Evolutionary conservation across 2,797 vertebrate species (phyloP).

Genomic region (Tinamus major): DNA sequence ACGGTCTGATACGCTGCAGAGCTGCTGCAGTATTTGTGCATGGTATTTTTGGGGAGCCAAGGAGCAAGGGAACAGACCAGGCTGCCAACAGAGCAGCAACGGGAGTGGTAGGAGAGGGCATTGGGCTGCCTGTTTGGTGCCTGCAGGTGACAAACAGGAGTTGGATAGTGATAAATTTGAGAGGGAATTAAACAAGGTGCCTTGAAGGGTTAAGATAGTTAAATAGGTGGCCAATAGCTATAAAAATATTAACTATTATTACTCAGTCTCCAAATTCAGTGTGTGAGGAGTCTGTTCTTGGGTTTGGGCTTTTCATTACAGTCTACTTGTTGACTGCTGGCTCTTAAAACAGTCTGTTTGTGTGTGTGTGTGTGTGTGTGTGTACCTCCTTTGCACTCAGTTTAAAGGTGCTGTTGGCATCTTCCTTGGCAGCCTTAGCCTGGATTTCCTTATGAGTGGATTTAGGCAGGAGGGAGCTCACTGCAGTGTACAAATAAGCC

Average conservation of each 20-base stretch:
- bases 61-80: neutral
- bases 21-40: neutral
- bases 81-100: neutral
- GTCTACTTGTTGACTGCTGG: neutral
- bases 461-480: neutral
- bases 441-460: neutral
- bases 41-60: neutral
- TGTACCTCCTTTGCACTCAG: neutral
- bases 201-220: neutral
- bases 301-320: neutral
- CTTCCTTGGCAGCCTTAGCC: neutral
- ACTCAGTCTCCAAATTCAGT: neutral
- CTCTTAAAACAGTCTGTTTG: neutral
- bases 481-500: neutral
- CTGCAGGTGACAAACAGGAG: accelerated
- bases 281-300: neutral
- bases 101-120: neutral
- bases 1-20: neutral
- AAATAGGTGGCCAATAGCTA: neutral
- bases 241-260: neutral
- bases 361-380: too few relatives aligned
- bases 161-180: neutral
- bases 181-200: neutral
- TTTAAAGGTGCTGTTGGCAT: neutral
- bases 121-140: neutral